Conservation (phyloP, 2,113 vertebrate genomes). For the Zapornia atra region DNA sequence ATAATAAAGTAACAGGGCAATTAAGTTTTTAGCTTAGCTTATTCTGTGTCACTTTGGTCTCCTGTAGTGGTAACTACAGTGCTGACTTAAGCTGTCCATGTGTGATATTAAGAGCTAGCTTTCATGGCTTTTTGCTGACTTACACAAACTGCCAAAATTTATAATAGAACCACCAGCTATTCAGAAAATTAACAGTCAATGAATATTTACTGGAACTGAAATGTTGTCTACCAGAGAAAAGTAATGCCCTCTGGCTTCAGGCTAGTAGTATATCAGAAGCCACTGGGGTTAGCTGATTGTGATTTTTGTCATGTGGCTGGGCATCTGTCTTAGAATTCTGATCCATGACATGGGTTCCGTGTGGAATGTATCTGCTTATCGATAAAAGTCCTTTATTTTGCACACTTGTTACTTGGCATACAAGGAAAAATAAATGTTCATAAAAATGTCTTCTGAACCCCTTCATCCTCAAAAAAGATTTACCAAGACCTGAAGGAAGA, state of each 20-base stretch:
- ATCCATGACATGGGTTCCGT: not conserved
- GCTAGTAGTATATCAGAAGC: not conserved
- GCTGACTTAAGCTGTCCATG: conserved; percentile 17
- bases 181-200: conserved; percentile 53
- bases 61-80: not conserved
- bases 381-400: not conserved
- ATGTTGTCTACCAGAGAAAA: conserved; percentile 14
- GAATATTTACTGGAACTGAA: conserved; percentile 47
- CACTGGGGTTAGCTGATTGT: not conserved
- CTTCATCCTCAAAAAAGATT: not conserved
- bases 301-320: not conserved
- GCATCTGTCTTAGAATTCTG: not conserved
- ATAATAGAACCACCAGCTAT: conserved; percentile 8
- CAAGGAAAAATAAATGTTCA: not conserved
- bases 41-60: not conserved
- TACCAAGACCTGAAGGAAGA: not conserved
- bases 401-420: not conserved
- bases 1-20: not conserved
- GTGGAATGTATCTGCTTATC: not conserved
- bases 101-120: not conserved
- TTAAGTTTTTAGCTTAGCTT: not conserved
- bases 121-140: conserved; percentile 31
- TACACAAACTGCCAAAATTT: conserved; percentile 7
- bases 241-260: conserved; percentile 29
- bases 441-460: not conserved